Base-by-base conservation (phyloP, 2,888 invertebrate genomes). In the Proisotoma minuta region DNA sequence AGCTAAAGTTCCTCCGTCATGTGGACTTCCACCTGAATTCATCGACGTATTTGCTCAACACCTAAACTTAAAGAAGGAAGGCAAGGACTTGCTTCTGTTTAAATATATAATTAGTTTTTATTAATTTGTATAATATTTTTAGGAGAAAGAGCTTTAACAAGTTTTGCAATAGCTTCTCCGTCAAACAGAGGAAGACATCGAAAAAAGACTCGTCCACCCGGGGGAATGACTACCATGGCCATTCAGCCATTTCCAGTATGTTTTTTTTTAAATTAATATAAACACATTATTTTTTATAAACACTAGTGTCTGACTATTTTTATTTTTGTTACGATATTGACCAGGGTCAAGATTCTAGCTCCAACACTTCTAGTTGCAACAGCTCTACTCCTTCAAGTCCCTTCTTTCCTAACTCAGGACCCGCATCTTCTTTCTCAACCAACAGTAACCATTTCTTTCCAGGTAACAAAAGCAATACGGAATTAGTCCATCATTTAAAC, bases 381-480 rank as follows among this genome's bases (percentile, higher is more conserved):
- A 94, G 93, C 78, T 95, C 95, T 62, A 92, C 94, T 66, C 95
- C 96, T 67, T 95, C 95, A 74, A 94, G 93, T 76, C 96, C 97
- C 54, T 94, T 93, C 50, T 75, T 86, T 60, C 71, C 75, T 51
- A 74, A n/a, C 18, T 43, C 75, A 20, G 63, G 81, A 82, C 75
- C 83, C 80, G 76, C 81, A 80, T 76, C 80, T 78, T 77, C 77
- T 78, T 75, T 77, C 75, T 75, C 77, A 23, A 47, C 22, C 2
- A 54, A 54, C 18, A 52, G 52, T 60, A 60, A 75, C 77, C 75
- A 82, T 82, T 61, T 69, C 73, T 90, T 89, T 80, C 89, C 89
- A 75, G 88, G 87, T 87, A 77, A 66, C 73, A 23, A 50, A 34
- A 10, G 15, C n/a, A n/a, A n/a, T n/a, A n/a, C n/a, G n/a, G n/a